These are phyloP conservation scores for Callinectes sapidus DNA, from an alignment of 2,888 invertebrate genomes.

Conservation along the genomic window DNA sequence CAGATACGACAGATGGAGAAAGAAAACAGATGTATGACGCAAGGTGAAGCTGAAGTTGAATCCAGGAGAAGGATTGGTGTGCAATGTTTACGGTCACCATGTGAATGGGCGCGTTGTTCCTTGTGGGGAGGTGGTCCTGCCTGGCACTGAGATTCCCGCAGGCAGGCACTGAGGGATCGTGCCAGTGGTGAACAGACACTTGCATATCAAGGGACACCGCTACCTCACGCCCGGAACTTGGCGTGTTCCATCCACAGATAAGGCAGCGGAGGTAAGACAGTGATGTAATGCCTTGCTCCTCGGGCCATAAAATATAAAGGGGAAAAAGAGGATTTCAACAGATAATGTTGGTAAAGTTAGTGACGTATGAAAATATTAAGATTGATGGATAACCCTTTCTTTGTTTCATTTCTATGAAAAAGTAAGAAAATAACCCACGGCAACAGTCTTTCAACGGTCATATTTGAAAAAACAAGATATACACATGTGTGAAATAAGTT, in stretches of 20 bases:
- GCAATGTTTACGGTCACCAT: conserved; percentile 63
- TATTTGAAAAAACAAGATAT: too few relatives aligned
- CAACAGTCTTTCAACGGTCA: too few relatives aligned
- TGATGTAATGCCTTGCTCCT: neutral
- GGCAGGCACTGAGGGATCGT: conserved; percentile 30
- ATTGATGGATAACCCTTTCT: too few relatives aligned
- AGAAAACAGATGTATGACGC: neutral
- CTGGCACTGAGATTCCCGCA: conserved; percentile 25
- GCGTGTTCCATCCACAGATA: neutral
- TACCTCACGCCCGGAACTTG: neutral
- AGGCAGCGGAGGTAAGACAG: neutral
- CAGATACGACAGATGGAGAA: neutral
- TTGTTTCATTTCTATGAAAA: too few relatives aligned
- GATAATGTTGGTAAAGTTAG: too few relatives aligned
- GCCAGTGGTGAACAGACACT: conserved; percentile 41
- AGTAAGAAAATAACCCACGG: too few relatives aligned
- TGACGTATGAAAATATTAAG: too few relatives aligned
- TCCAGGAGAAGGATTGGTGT: neutral
- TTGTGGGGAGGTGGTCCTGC: neutral
- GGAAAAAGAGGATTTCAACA: too few relatives aligned
- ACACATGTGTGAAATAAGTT: too few relatives aligned
- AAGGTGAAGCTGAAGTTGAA: neutral
- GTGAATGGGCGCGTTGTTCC: conserved; percentile 66
- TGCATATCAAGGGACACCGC: conserved; percentile 17
- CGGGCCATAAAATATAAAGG: neutral